A percentile compares a stretch with the other conserved stretches of the same genome.
phyloP scores from a whole-genome alignment of 2,888 invertebrate genomes.

The Archips crataeganus region DNA sequence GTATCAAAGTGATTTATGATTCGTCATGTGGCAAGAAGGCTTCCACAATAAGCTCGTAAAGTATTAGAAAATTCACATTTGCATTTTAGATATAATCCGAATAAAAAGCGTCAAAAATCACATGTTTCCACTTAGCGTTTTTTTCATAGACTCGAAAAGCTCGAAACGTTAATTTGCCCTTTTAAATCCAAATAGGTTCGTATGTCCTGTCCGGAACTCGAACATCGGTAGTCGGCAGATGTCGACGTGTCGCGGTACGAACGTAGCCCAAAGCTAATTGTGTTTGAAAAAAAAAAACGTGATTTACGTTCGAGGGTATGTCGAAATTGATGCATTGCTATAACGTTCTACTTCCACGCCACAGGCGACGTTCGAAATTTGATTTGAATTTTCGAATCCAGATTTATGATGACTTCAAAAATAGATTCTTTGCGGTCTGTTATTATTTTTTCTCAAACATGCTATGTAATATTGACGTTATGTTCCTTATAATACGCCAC shows the following conservation, averaged over 20 bases:
- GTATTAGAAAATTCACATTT: conserved; percentile 7
- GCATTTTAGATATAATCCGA: background rate
- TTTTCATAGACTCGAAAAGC: conserved; percentile 23
- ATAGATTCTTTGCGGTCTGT: conserved; percentile 13
- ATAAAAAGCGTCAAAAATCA: conserved; percentile 20
- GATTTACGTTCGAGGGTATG: conserved; percentile 41
- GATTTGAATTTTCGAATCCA: conserved; percentile 52
- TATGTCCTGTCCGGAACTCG: conserved; percentile 69
- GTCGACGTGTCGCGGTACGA: conserved; percentile 74
- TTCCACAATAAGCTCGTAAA: conserved; percentile 20
- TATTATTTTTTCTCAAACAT: too few relatives aligned
- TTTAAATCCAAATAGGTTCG: conserved; percentile 37
- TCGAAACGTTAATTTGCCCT: conserved; percentile 40
- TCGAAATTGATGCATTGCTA: conserved; percentile 42
- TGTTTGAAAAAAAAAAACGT: conserved; percentile 66
- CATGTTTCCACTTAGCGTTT: conserved; percentile 38
- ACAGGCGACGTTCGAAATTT: conserved; percentile 40
- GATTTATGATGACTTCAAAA: conserved; percentile 24
- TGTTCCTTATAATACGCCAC: too few relatives aligned
- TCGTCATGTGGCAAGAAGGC: conserved; percentile 25
- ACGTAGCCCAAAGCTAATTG: conserved; percentile 74
- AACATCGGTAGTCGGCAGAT: conserved; percentile 79
- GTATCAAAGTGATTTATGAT: conserved; percentile 42
- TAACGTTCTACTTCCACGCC: conserved; percentile 34
- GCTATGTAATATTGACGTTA: too few relatives aligned